Evolutionary conservation across 2,888 invertebrate genomes (phyloP).

Genomic region (Gastracanthus pulcherrimus): DNA sequence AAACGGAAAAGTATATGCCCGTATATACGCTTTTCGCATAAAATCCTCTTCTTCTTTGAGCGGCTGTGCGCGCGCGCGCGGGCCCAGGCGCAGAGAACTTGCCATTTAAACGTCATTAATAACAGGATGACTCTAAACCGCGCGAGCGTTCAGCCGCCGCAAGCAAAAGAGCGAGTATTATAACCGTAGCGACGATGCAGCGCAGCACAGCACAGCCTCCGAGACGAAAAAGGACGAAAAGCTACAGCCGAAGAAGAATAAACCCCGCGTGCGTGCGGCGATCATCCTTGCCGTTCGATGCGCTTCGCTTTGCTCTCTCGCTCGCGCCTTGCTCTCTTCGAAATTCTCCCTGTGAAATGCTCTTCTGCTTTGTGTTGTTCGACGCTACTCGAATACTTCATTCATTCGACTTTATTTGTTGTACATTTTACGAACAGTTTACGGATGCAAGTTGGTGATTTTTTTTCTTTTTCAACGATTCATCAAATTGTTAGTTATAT

Average conservation of each 20-base stretch:
- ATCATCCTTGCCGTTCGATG: not conserved
- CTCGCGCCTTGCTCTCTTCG: too few species aligned
- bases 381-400: too few species aligned
- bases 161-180: constrained; percentile 34
- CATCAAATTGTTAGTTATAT: too few species aligned
- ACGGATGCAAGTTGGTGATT: too few species aligned
- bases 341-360: too few species aligned
- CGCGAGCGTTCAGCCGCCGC: constrained; percentile 8
- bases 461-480: too few species aligned
- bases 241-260: not conserved
- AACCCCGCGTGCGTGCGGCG: not conserved
- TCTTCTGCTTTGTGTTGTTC: too few species aligned
- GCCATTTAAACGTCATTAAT: constrained; percentile 58
- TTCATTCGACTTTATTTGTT: too few species aligned
- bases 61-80: not conserved
- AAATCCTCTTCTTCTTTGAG: constrained; percentile 41
- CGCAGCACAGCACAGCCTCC: not conserved
- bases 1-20: constrained; percentile 52
- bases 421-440: too few species aligned
- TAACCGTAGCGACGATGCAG: constrained; percentile 14
- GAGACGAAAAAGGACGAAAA: constrained; percentile 47
- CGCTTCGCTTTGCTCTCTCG: too few species aligned
- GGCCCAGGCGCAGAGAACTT: too few species aligned
- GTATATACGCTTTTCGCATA: constrained; percentile 51
- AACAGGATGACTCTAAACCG: constrained; percentile 57